phyloP scores from a whole-genome alignment of 2,113 vertebrate species.

The Dendropsophus ebraccatus region DNA sequence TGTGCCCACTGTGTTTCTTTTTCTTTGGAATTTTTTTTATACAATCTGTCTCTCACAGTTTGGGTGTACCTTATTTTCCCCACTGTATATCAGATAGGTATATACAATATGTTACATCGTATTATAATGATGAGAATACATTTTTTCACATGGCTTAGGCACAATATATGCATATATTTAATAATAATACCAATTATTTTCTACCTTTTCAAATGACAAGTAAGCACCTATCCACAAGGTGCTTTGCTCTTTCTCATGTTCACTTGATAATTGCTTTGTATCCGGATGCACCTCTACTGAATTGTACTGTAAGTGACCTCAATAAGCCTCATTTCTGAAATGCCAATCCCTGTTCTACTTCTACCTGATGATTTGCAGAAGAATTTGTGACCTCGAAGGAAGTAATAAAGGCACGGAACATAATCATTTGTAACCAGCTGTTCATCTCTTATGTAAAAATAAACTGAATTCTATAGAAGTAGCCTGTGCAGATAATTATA shows the following conservation, averaged over 20 bases:
- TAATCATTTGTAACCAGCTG: not conserved
- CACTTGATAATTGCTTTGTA: constrained; percentile 33
- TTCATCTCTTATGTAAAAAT: constrained; percentile 5
- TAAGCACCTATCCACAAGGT: not conserved
- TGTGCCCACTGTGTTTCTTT: too few relatives aligned
- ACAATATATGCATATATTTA: not conserved
- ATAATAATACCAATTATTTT: not conserved
- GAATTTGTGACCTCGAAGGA: not conserved
- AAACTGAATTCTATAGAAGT: not conserved
- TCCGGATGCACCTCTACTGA: not conserved
- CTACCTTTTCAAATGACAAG: not conserved
- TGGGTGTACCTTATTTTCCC: too few relatives aligned
- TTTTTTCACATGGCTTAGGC: not conserved
- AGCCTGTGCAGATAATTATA: too few relatives aligned
- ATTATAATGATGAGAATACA: not conserved
- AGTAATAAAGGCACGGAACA: not conserved
- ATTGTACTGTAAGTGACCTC: constrained; percentile 1
- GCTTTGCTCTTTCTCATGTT: not conserved
- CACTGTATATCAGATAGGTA: too few relatives aligned
- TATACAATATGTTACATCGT: not conserved
- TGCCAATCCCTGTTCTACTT: not conserved
- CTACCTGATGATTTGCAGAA: not conserved
- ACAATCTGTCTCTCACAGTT: too few relatives aligned
- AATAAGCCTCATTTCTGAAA: not conserved
- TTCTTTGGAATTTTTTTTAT: too few relatives aligned